Base-by-base conservation (phyloP, 2,888 invertebrate genomes). In the Oxyscelio sp. region DNA sequence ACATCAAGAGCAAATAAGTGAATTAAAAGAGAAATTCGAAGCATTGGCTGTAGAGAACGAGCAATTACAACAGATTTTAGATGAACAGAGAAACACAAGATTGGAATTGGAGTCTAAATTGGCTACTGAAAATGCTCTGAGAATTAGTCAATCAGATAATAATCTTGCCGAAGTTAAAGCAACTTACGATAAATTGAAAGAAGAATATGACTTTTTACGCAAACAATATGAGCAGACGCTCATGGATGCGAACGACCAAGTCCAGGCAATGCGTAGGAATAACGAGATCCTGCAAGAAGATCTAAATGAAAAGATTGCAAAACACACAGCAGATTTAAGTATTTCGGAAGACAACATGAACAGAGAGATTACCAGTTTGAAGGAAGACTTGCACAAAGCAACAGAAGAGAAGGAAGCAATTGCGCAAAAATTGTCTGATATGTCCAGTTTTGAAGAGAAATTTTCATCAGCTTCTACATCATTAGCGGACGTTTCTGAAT, bases 21-120 rank as follows among this genome's bases (percentile, higher is more conserved):
- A 95, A 82, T 90, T 96, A 2, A 95, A 95, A 75, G 95, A 95
- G 22, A 95, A 95, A 66, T 93, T 96, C 65, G 95, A 95, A 84
- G 96, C 96, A 73, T 90, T 96, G n/a, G 95, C 95, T n/a, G 92
- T 94, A 0, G 96, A 96, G 85, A 96, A 96, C 85, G 96, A 96
- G 80, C 96, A 96, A 82, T 87, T 96, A 48, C 96, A 96, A 88
- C 92, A 94, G 0, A 88, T 96, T 34, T 90, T 96, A 15, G 95
- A 96, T 73, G 95, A 96, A 78, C 96, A 95, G 75, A 94, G 94
- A 87, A 90, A 38, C 54, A 94, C 88, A 90, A 94, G 90, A 90
- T 91, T 89, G 8, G 59, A 87, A 5, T 61, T 86, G 5, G 89
- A 90, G 31, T 56, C 87, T 9, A 89, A 87, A 48, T 58, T 82